Evolutionary conservation across 2,797 vertebrate species (phyloP), one percentile per base, ranked within the genome.

Genomic region (Hoplostethus atlanticus): DNA sequence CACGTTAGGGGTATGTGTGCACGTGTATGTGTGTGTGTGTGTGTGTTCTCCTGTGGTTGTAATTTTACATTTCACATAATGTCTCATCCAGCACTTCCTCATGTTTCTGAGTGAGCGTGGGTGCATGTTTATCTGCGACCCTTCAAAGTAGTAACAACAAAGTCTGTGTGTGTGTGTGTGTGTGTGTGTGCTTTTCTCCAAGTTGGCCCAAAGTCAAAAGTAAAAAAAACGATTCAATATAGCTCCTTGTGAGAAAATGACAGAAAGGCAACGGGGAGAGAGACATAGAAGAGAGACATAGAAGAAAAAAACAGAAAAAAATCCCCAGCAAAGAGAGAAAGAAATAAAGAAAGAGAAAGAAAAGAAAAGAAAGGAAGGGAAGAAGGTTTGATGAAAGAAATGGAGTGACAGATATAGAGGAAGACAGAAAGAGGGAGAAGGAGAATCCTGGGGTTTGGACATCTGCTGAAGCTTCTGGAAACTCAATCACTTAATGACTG

Each of bases 391-490:
- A 65, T 63, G 53, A 42, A 13, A 47, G 60, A 31, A 34, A 16
- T 34, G 42, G 36, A 44, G 17, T 5, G 68, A n/a, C 28, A 13
- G 31, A 17, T 48, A 56, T 25, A 17, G 54, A 56, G 73, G 71
- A 52, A 56, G 68, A 72, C 46, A 21, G 46, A 64, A 82, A 73
- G 46, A 67, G 55, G 67, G 36, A 0, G 31, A 72, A 67, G 5
- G 50, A 78, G 73, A 83, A 75, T 83, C 69, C 68, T 81, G 82
- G 61, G 77, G 77, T 76, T 54, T 6, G 86, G 2, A 90, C 85
- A 93, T 95, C 95, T 90, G 90, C 91, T 92, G 90, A 90, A 93
- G 90, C 93, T 93, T 96, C 92, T 92, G 91, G 92, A 95, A 96
- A 95, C 80, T 80, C 93, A 94, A 94, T 97, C 94, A 94, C 87